Evolutionary conservation across 2,888 invertebrate species (phyloP).

Genomic region (Tachina grossa): DNA sequence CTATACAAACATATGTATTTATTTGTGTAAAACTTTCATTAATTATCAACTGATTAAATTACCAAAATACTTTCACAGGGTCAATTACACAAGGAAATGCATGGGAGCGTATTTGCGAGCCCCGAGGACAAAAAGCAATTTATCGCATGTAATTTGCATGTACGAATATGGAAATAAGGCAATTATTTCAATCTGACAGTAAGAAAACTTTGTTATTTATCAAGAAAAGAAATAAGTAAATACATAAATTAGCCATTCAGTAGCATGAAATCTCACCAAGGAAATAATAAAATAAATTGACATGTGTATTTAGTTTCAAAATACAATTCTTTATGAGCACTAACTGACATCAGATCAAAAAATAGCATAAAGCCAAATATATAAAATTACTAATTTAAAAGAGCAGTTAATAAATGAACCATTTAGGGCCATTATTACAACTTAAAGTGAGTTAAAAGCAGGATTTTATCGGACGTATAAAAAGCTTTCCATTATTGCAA

Average conservation of each 20-base stretch:
- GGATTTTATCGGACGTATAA: too few relatives aligned
- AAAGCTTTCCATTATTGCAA: too few relatives aligned
- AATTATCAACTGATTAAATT: constrained; percentile 32
- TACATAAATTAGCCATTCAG: not conserved
- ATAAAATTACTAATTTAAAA: too few relatives aligned
- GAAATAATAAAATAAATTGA: too few relatives aligned
- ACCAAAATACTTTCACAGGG: not conserved
- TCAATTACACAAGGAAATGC: not conserved
- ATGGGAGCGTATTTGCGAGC: not conserved
- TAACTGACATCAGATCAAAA: too few relatives aligned
- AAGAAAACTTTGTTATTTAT: not conserved
- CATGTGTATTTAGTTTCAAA: too few relatives aligned
- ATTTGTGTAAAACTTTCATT: constrained; percentile 11
- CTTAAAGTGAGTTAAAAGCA: too few relatives aligned
- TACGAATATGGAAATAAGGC: constrained; percentile 17
- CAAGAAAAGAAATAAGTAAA: not conserved
- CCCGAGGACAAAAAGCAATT: constrained; percentile 8
- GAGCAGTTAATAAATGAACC: too few relatives aligned
- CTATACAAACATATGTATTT: not conserved
- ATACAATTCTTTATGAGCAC: too few relatives aligned
- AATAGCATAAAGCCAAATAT: too few relatives aligned
- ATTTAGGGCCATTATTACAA: too few relatives aligned
- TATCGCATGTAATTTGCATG: not conserved
- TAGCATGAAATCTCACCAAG: not conserved
- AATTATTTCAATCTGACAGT: not conserved